Evolutionary conservation across 1,140 invertebrate genomes (phyloP).

Genomic region (Calliphora vicina): DNA sequence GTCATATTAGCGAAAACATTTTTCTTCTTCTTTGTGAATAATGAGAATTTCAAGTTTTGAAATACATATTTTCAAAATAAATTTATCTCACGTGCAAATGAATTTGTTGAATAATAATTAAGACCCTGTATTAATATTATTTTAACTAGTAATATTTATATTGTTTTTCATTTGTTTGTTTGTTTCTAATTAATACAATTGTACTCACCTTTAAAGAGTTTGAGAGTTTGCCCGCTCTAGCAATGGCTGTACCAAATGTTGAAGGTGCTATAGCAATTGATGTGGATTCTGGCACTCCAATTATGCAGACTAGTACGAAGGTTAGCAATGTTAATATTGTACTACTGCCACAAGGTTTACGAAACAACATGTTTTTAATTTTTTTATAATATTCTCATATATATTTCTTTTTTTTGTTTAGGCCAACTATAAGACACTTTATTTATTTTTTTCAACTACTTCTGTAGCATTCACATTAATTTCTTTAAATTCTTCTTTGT

Average conservation of each 20-base stretch:
- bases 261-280: constrained; percentile 67
- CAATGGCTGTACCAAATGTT: constrained; percentile 68
- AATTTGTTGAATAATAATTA: too few relatives aligned
- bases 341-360: neutral
- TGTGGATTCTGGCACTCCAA: constrained; percentile 30
- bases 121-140: too few relatives aligned
- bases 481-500: neutral
- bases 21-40: too few relatives aligned
- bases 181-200: too few relatives aligned
- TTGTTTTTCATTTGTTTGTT: too few relatives aligned
- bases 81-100: too few relatives aligned
- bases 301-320: constrained; percentile 40
- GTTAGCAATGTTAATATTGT: neutral
- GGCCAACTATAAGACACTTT: neutral
- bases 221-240: constrained; percentile 67
- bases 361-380: constrained; percentile 22
- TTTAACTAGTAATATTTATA: too few relatives aligned
- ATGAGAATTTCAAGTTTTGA: too few relatives aligned
- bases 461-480: neutral
- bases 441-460: neutral
- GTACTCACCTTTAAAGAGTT: constrained; percentile 67
- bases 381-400: constrained; percentile 17
- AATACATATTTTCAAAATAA: too few relatives aligned
- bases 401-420: neutral
- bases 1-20: too few relatives aligned